Conservation (phyloP, 2,113 vertebrate genomes). For the Phodopus roborovskii region DNA sequence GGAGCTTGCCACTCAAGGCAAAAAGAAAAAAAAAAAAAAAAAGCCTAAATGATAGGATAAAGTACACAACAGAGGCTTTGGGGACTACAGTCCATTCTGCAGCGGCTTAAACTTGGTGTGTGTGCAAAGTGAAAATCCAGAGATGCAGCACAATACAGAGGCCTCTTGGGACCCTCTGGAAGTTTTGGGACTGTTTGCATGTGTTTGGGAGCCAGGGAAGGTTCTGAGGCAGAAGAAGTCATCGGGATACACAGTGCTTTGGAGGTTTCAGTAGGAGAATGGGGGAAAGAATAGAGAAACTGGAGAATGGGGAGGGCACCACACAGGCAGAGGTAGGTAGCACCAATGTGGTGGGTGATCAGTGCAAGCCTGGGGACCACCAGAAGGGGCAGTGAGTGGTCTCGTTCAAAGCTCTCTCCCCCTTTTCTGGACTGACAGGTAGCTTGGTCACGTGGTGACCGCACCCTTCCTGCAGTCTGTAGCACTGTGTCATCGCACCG, state of each 20-base stretch:
- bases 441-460: not conserved
- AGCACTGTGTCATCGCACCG: not conserved
- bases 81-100: not conserved
- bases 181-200: not conserved
- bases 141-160: not conserved
- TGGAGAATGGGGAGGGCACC: not conserved
- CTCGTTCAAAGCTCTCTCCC: not conserved
- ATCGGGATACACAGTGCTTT: not conserved
- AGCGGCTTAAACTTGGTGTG: not conserved
- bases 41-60: not conserved
- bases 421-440: not conserved
- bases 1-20: not conserved
- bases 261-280: not conserved
- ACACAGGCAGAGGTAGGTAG: not conserved
- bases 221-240: not conserved
- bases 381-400: rapidly evolving
- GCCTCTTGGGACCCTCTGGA: not conserved
- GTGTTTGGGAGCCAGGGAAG: not conserved
- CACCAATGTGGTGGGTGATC: no score
- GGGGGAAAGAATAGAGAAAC: not conserved
- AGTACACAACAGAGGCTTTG: rapidly evolving
- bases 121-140: not conserved
- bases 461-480: not conserved
- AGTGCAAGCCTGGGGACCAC: not conserved
- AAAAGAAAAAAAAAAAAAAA: not conserved